A percentile compares a stretch with the other conserved stretches of the same genome.
These are phyloP conservation scores for Noctilio leporinus DNA, from an alignment of 2,113 vertebrate genomes.

Conservation along the genomic window DNA sequence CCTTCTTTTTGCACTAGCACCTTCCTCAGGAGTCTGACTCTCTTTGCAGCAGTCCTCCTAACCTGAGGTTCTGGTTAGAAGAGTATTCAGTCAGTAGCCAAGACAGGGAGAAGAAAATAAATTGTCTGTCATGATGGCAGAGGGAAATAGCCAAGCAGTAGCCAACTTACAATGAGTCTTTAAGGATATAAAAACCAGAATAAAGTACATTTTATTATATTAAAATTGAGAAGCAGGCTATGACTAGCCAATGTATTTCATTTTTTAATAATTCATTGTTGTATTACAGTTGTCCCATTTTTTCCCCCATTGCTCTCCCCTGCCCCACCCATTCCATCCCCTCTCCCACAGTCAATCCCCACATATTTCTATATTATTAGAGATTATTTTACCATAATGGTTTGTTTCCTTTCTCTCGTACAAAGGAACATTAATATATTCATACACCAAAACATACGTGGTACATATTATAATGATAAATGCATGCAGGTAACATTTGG, in stretches of 20 bases:
- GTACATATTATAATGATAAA: neutral
- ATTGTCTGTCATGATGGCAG: constrained; percentile 3
- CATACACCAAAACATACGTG: neutral
- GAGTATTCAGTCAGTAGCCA: constrained; percentile 59
- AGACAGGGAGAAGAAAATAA: constrained; percentile 62
- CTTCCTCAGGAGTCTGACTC: too few relatives aligned
- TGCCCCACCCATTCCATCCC: too few relatives aligned
- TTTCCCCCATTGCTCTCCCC: too few relatives aligned
- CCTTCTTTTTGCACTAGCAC: too few relatives aligned
- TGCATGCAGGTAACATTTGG: neutral
- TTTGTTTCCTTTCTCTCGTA: neutral
- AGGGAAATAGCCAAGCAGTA: constrained; percentile 48
- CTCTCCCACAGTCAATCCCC: too few relatives aligned
- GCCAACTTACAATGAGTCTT: constrained; percentile 7
- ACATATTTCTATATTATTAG: neutral
- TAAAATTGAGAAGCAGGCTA: neutral
- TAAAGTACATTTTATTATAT: neutral
- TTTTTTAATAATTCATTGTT: too few relatives aligned
- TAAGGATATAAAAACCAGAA: constrained; percentile 20
- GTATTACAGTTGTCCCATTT: too few relatives aligned
- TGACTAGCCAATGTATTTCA: neutral
- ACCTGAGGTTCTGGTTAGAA: neutral
- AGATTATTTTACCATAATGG: neutral
- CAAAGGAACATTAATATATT: neutral
- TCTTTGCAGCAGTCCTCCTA: too few relatives aligned